These are phyloP conservation scores for Pituophis catenifer DNA, from an alignment of 2,113 vertebrate species.

Conservation along the genomic window DNA sequence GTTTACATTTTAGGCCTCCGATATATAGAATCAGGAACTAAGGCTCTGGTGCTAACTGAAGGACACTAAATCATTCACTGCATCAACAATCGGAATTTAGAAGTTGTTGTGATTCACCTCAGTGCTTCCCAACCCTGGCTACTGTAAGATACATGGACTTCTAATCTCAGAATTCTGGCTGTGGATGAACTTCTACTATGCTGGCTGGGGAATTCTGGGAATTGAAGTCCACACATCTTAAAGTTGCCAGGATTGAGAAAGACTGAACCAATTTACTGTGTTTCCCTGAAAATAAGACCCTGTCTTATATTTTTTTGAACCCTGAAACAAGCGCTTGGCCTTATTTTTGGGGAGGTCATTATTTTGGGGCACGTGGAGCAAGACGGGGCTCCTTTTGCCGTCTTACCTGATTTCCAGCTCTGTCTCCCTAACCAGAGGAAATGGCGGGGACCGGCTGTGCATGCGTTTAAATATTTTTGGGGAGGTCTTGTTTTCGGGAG, in stretches of 20 bases:
- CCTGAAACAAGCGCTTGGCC: no score
- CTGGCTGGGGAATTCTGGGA: neutral
- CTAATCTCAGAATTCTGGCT: neutral
- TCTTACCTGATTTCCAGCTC: no score
- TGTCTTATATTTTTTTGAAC: no score
- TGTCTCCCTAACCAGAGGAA: no score
- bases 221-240: neutral
- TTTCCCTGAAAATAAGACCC: no score
- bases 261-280: no score
- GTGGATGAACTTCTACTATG: neutral
- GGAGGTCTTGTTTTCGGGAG: no score
- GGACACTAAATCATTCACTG: neutral
- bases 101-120: neutral
- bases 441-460: no score
- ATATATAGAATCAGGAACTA: neutral
- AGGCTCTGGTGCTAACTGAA: neutral
- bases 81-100: neutral
- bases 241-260: neutral
- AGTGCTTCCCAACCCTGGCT: neutral
- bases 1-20: neutral
- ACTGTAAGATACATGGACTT: neutral
- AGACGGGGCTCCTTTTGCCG: no score
- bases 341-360: no score
- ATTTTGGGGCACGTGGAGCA: no score
- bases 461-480: no score